A percentile compares a stretch with the other conserved stretches of the same genome.
phyloP scores from a whole-genome alignment of 2,797 vertebrate species.

The Babyrousa celebensis region DNA sequence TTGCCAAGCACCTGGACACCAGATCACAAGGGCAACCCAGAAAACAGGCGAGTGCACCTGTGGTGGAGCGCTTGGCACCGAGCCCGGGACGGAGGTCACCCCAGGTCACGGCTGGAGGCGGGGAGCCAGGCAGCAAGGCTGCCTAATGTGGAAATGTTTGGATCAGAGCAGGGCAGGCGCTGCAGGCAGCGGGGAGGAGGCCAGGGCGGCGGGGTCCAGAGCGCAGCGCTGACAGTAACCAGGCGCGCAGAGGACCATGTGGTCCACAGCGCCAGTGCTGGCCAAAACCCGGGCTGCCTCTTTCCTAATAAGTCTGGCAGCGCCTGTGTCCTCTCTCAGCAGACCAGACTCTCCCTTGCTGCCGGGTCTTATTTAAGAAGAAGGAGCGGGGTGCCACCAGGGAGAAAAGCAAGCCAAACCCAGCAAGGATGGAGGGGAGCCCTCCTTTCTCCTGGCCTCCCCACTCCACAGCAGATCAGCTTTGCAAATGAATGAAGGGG shows the following conservation, averaged over 20 bases:
- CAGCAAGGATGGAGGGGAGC: not conserved
- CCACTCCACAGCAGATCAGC: not conserved
- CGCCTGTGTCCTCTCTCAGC: conserved; percentile 14
- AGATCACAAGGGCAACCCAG: conserved; percentile 71
- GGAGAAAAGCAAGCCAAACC: not conserved
- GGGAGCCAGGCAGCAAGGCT: conserved; percentile 42
- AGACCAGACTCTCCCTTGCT: not conserved
- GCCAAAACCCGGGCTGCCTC: conserved; percentile 88
- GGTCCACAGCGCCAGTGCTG: not conserved
- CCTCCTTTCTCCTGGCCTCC: not conserved
- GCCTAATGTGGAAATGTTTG: conserved; percentile 91
- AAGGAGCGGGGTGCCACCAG: not conserved
- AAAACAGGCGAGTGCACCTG: conserved; percentile 63
- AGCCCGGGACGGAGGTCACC: conserved; percentile 41
- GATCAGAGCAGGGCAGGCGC: conserved; percentile 74
- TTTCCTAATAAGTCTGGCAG: conserved; percentile 90
- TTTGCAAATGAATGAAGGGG: conserved; percentile 12
- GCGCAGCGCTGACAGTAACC: conserved; percentile 88
- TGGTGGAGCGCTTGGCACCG: not conserved
- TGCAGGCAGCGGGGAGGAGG: conserved; percentile 83
- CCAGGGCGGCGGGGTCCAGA: conserved; percentile 81
- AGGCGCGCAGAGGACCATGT: conserved; percentile 76
- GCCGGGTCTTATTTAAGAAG: conserved; percentile 17
- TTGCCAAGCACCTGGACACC: conserved; percentile 71
- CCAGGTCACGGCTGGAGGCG: conserved; percentile 73